Evolutionary conservation across 1,140 invertebrate species (phyloP).

Genomic region (Maniola jurtina): DNA sequence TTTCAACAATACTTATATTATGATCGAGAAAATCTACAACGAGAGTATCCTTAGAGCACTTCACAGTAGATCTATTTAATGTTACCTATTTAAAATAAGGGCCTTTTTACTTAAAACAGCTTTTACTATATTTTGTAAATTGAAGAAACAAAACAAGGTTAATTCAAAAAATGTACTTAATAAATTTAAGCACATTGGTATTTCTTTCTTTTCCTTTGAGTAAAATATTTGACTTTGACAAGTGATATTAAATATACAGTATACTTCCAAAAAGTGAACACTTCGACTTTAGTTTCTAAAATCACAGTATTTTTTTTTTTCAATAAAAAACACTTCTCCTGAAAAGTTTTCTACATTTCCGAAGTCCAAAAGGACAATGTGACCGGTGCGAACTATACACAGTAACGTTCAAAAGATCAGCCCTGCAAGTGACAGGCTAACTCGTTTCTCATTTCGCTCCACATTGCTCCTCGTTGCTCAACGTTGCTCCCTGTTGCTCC

Average conservation of each 20-base stretch:
- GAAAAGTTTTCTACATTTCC: not conserved
- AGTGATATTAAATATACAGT: too few species aligned
- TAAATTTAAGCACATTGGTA: too few species aligned
- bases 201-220: too few species aligned
- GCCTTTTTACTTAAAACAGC: too few species aligned
- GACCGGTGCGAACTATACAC: not conserved
- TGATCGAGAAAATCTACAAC: slow-evolving; percentile 1
- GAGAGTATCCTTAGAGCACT: not conserved
- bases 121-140: too few species aligned
- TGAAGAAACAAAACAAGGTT: too few species aligned
- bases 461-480: not conserved
- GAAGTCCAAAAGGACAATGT: not conserved
- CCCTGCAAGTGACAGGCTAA: slow-evolving; percentile 2
- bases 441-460: slow-evolving; percentile 5
- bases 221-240: too few species aligned
- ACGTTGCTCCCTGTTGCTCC: not conserved
- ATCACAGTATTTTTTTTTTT: too few species aligned
- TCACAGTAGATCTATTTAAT: not conserved
- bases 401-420: not conserved
- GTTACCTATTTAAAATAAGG: not conserved
- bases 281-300: too few species aligned
- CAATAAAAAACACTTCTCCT: too few species aligned
- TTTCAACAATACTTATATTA: slow-evolving; percentile 21
- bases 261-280: too few species aligned
- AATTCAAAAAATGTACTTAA: too few species aligned